Base-by-base conservation (phyloP, 2,797 vertebrate genomes). In the Pyrocephalus nanus region DNA sequence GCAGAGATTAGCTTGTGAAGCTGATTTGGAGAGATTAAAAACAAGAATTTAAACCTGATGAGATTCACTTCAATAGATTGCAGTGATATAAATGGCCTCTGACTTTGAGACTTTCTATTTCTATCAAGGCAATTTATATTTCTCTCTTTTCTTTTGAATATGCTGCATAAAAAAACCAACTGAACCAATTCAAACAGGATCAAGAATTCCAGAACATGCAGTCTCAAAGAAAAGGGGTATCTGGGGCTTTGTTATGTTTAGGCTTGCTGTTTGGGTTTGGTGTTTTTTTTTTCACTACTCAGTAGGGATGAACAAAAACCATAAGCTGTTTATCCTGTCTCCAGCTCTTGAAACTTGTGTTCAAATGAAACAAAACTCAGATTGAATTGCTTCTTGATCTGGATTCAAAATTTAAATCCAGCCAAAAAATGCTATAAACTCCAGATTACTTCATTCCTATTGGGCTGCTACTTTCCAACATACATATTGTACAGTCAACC, bases 21-120 rank as follows among this genome's bases (percentile, higher is more conserved):
- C 32, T 87, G 70, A 84, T n/a, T 38, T 53, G 38, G 20, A 54
- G 38, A 93, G 76, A 95, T 90, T 75, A 86, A 92, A 69, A 73
- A 58, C 10, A 90, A 74, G 23, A 62, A 72, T 67, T 80, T 79
- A 92, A 94, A 94, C 27, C 51, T 71, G 22, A 80, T 86, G 76
- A 94, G 76, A 86, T 60, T 23, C 22, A 72, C 29, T 88, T 85
- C 47, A 73, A 9, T 50, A 64, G n/a, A 55, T 75, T 77, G 48
- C 32, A 85, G 30, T 61, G 64, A 43, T 45, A 95, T 3, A 53
- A 95, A 77, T 38, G 23, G 36, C 54, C 48, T 74, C 81, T 90
- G 82, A 73, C 32, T 86, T 75, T 13, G 61, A 67, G 70, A 86
- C 21, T 78, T 89, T 73, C 34, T 51, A 14, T 80, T 94, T 84